Evolutionary conservation across 2,797 vertebrate species (phyloP).

Genomic region (Chelonia mydas): DNA sequence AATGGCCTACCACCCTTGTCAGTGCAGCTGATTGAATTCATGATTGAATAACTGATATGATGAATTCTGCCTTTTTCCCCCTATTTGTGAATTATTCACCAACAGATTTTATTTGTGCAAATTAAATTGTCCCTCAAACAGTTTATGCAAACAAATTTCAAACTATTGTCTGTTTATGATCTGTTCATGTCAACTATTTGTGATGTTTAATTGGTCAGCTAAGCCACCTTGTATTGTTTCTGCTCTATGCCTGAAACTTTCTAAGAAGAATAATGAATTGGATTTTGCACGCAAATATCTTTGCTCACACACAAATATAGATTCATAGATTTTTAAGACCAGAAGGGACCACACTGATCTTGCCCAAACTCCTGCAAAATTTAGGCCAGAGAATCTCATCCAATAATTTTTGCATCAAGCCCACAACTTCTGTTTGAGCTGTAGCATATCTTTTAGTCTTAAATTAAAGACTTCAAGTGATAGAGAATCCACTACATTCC

Average conservation of each 20-base stretch:
- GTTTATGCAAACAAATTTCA: not conserved
- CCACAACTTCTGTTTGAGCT: not conserved
- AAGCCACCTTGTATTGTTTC: not conserved
- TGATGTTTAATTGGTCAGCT: too few relatives aligned
- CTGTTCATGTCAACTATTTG: too few relatives aligned
- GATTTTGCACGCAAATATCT: not conserved
- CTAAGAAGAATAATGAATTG: not conserved
- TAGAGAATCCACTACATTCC: too few relatives aligned
- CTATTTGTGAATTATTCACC: not conserved
- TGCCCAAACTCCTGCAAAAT: not conserved
- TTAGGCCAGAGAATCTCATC: not conserved
- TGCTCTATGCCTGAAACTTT: not conserved
- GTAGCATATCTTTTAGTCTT: too few relatives aligned
- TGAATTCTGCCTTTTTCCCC: not conserved
- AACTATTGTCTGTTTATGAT: not conserved
- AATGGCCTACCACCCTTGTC: not conserved
- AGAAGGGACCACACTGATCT: not conserved
- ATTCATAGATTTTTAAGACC: not conserved
- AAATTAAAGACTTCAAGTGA: too few relatives aligned
- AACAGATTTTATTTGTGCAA: not conserved
- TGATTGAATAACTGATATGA: not conserved
- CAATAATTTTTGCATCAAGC: not conserved
- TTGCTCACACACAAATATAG: not conserved
- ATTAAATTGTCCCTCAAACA: not conserved
- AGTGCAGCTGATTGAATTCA: not conserved